These are phyloP conservation scores for Pelochelys cantorii DNA, from an alignment of 2,797 vertebrate species.

Conservation along the genomic window DNA sequence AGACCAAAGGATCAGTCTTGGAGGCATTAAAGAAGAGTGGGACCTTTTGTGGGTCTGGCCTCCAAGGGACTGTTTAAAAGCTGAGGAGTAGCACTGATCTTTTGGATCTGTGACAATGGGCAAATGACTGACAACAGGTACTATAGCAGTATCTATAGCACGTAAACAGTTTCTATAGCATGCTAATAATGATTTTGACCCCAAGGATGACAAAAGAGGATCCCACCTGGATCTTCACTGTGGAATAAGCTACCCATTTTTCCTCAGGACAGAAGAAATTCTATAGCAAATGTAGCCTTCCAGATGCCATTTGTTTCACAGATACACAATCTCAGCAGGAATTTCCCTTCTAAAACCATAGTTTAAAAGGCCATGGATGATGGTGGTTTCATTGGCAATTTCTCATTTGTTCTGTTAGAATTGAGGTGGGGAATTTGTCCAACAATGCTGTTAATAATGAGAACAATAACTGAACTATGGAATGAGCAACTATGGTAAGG, in stretches of 20 bases:
- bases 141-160: neutral
- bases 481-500: neutral
- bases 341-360: fast-evolving
- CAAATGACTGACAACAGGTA: neutral
- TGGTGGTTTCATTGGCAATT: neutral
- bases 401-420: neutral
- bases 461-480: neutral
- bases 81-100: neutral
- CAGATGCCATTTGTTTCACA: neutral
- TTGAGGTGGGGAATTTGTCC: neutral
- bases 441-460: neutral
- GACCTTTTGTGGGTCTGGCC: neutral
- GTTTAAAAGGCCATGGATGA: neutral
- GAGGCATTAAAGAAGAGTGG: neutral
- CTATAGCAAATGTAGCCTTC: neutral
- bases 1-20: neutral
- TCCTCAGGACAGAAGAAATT: neutral
- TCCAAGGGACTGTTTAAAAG: neutral
- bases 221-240: fast-evolving
- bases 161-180: neutral
- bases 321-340: neutral
- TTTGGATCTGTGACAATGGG: neutral
- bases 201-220: neutral
- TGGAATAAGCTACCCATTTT: neutral
- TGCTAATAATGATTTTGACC: neutral